Evolutionary conservation across 2,113 vertebrate genomes (phyloP), one percentile per base, ranked within the genome.

Genomic region (Murina feae): DNA sequence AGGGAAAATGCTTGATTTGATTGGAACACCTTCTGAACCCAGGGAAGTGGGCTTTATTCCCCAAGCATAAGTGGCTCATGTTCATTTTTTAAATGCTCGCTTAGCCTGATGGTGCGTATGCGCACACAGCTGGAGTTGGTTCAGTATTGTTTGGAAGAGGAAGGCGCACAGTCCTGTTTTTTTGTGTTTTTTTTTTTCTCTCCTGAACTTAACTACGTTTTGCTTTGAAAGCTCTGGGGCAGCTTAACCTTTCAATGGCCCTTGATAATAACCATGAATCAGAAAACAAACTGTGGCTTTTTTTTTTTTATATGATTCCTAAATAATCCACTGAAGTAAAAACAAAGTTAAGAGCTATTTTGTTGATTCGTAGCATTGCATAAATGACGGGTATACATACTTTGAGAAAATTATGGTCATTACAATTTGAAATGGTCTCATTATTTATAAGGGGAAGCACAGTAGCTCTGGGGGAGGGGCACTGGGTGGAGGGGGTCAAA

Each of bases 301-400:
- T 68, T n/a, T n/a, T 68, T 30, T 28, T 32, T 80, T 39, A 23
- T 79, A 8, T 84, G 44, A 84, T 66, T 91, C 84, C 49, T 85
- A 81, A 96, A 71, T 81, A 91, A 96, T 72, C 88, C 12, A 32
- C 44, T 81, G 72, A 93, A 20, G 14, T 76, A 93, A 47, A 94
- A 68, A 95, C 17, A 85, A 90, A 94, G 58, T 88, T 94, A 90
- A 91, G 83, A 80, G 78, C 39, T 75, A 55, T 85, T 91, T 90
- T 60, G 83, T 47, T 90, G 82, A 80, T 47, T 90, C 84, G 90
- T 69, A 90, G 76, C 28, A 80, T 30, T 72, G 32, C 9, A 75
- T 84, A 93, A 94, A 80, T 93, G 83, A 90, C 0, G 84, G 71
- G 37, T 53, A 17, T 76, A 51, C 21, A 75, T 49, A 89, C 49